Evolutionary conservation across 2,888 invertebrate species (phyloP).

Genomic region (Anoncus sp.): DNA sequence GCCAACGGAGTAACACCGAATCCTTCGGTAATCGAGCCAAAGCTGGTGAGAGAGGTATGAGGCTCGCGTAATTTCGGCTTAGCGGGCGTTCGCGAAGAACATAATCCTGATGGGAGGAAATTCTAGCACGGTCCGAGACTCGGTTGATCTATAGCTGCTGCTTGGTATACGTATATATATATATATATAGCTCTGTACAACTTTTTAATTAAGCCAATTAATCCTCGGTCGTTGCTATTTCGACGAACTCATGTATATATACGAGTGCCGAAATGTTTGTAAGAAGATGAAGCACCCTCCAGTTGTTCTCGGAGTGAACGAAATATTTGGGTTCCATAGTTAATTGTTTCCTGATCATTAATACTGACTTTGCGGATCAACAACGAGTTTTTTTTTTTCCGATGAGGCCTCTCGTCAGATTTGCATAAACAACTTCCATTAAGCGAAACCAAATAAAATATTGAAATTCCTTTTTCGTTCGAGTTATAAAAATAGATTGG

Average conservation of each 20-base stretch:
- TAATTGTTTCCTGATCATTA: not conserved
- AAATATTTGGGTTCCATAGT: slow-evolving; percentile 2
- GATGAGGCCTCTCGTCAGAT: too few species aligned
- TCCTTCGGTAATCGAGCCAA: slow-evolving; percentile 51
- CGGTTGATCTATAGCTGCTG: not conserved
- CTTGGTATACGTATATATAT: slow-evolving; percentile 38
- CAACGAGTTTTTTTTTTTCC: too few species aligned
- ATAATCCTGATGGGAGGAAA: slow-evolving; percentile 57
- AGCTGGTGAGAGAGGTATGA: slow-evolving; percentile 32
- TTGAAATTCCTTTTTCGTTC: not conserved
- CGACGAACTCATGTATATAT: slow-evolving; percentile 42
- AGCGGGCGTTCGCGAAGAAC: slow-evolving; percentile 49
- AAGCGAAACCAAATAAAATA: not conserved
- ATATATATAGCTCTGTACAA: slow-evolving; percentile 50
- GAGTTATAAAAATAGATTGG: not conserved
- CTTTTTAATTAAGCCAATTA: slow-evolving; percentile 71
- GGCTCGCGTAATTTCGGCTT: slow-evolving; percentile 60
- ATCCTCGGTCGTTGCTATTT: slow-evolving; percentile 53
- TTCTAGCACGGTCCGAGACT: slow-evolving; percentile 29
- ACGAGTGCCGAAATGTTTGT: slow-evolving; percentile 34
- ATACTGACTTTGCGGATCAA: not conserved
- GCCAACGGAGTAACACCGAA: slow-evolving; percentile 24
- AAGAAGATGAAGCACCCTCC: slow-evolving; percentile 28
- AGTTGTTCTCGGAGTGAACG: not conserved
- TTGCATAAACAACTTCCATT: too few species aligned